Evolutionary conservation across 2,888 invertebrate species (phyloP).

Genomic region (Dimorphilus gyrociliatus): DNA sequence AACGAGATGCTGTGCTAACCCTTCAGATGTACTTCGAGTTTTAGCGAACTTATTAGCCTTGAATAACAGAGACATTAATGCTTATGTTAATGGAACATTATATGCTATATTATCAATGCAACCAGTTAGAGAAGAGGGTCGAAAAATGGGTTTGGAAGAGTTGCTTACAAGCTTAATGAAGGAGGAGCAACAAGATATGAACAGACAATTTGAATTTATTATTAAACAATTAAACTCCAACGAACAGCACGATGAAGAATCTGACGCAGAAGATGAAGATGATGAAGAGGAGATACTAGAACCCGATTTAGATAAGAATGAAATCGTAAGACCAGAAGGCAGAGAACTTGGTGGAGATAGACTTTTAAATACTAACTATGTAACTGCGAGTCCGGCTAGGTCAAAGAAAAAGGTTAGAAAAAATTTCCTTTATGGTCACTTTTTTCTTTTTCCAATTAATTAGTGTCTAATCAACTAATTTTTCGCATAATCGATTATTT

Average conservation of each 20-base stretch:
- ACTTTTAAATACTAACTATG: constrained; percentile 22
- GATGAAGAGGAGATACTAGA: constrained; percentile 40
- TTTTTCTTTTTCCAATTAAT: too few species aligned
- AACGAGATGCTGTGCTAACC: too few species aligned
- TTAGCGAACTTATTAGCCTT: too few species aligned
- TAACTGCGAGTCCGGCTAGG: too few species aligned
- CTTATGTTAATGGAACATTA: constrained; percentile 44
- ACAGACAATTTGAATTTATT: constrained; percentile 39
- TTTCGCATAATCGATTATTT: too few species aligned
- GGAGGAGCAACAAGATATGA: constrained; percentile 35
- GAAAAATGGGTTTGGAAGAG: constrained; percentile 40
- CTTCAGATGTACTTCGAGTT: too few species aligned
- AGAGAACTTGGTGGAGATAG: constrained; percentile 33
- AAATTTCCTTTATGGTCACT: too few species aligned
- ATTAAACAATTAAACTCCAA: constrained; percentile 37
- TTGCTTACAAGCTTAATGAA: constrained; percentile 33
- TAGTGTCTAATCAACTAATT: too few species aligned
- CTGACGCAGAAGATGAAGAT: constrained; percentile 37
- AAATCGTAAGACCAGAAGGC: constrained; percentile 27
- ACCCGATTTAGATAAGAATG: constrained; percentile 41
- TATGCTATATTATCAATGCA: constrained; percentile 43
- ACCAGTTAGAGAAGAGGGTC: constrained; percentile 40
- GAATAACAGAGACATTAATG: too few species aligned
- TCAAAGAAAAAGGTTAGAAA: constrained; percentile 2
- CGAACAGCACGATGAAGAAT: constrained; percentile 25